Conservation (phyloP, 2,888 invertebrate genomes). For the Epistrophella euchroma region DNA sequence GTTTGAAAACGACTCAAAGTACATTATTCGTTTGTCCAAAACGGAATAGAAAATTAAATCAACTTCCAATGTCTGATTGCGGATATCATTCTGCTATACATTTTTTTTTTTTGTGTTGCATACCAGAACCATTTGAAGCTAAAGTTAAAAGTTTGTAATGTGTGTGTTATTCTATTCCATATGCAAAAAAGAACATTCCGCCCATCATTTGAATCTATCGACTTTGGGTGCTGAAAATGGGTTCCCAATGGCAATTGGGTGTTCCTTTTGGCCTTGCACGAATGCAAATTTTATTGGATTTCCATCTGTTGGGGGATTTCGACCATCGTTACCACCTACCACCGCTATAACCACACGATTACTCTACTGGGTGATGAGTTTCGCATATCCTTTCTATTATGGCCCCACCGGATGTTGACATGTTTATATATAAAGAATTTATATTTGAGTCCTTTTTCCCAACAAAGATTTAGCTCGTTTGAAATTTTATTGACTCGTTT, state of each 20-base stretch:
- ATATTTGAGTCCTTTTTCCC: conserved; percentile 18
- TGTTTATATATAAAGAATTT: conserved; percentile 6
- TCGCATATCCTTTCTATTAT: conserved; percentile 35
- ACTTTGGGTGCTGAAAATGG: neutral
- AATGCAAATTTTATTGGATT: conserved; percentile 54
- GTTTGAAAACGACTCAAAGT: conserved; percentile 4
- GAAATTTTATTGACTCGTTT: conserved; percentile 26
- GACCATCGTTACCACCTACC: conserved; percentile 29
- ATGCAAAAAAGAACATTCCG: conserved; percentile 8
- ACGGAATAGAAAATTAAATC: conserved; percentile 20
- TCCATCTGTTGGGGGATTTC: conserved; percentile 42
- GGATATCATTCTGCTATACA: neutral
- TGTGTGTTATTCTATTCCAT: conserved; percentile 24
- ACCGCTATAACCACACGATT: conserved; percentile 23
- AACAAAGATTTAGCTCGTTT: conserved; percentile 16
- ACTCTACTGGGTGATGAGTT: conserved; percentile 45
- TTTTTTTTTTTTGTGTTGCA: neutral
- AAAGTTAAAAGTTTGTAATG: conserved; percentile 32
- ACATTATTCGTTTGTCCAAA: neutral
- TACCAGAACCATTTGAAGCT: conserved; percentile 11
- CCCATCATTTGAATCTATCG: neutral
- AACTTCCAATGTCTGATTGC: conserved; percentile 34
- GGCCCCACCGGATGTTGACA: conserved; percentile 28
- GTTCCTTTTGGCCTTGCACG: conserved; percentile 38
- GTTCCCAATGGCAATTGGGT: neutral